Base-by-base conservation (phyloP, 2,888 invertebrate species). In the Hydraecia micacea region DNA sequence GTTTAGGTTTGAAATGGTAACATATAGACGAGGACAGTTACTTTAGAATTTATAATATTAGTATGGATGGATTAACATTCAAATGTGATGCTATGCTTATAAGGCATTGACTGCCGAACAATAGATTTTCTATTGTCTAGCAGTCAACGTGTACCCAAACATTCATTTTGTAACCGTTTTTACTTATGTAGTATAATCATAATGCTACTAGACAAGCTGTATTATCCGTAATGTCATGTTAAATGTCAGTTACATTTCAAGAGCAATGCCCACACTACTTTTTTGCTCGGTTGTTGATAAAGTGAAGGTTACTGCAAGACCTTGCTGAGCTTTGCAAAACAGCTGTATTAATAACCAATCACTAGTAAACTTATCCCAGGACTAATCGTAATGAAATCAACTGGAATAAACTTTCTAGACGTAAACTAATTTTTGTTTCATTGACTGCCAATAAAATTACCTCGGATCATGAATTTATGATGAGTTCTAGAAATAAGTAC, bases 201-300 rank as follows among this genome's bases (percentile, higher is more conserved):
- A 66, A 25, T 46, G 25, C 7, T 46, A 3, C 11, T 28, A 21
- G 28, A 62, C 13, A 63, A 69, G 46, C 18, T 46, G 21, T 46
- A 42, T 67, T 60, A 58, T 75, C 36, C 36, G 65, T 75, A 83
- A 80, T 75, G 58, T 63, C 68, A 69, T 39, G 36, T 75, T 74
- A 82, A 79, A 85, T 85, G 76, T 66, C 85, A 81, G 82, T 72
- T 75, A 78, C 79, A 71, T 73, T 80, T 77, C 84, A 79, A 86
- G 78, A 75, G 77, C 84, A 80, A 80, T 83, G 75, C 80, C 80
- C 78, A 86, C 83, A 72, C 68, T 25, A 58, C 55, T 73, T 85
- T 69, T 79, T 78, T 74, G 36, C 68, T 46, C 32, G 68, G 32
- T 77, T 4, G 46, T 28, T 73, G 55, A 79, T 83, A 75, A 85